Evolutionary conservation across 2,797 vertebrate species (phyloP), one percentile per base, ranked within the genome.

Genomic region (Melanotaenia trifasciata): DNA sequence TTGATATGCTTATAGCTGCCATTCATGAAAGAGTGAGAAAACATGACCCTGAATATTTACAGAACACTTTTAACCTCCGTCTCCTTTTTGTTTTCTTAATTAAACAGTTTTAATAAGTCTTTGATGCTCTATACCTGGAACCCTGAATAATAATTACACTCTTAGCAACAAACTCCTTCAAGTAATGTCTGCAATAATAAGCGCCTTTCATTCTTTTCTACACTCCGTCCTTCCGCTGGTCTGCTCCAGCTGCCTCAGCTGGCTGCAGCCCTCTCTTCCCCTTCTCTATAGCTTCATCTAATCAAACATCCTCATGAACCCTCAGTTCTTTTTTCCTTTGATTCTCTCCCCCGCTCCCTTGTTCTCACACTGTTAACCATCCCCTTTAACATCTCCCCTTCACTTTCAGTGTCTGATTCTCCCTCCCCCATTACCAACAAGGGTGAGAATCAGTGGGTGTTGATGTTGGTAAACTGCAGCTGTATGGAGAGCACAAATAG

Each of bases 391-490:
- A 74, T 70, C 59, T 74, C 70, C 56, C 47, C 30, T n/a, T 53
- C 56, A 22, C 58, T 43, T 56, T 35, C 32, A 28, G 1, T 35
- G 43, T 50, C 70, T 72, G 53, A 64, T 74, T 67, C 36, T 38
- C n/a, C 26, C 47, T 59, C 32, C 50, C 66, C 59, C 72, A 45
- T 63, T 76, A 70, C 54, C 64, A 58, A 75, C 77, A 79, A 69
- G 73, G 79, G 68, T 58, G 74, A 84, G 78, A 72, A 14, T 28
- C 47, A 59, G 70, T 76, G 76, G 84, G 84, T 78, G 80, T 68
- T 64, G 62, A 74, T 87, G 78, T 85, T 86, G 83, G 86, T 84
- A 79, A 86, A 85, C 81, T 87, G 69, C 85, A 87, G 81, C 83
- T 85, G 73, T 76, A 74, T 58, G 35, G 5, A 78, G 76, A 75